Base-by-base conservation (phyloP, 1,140 invertebrate genomes). In the Drosophila kohkoa region DNA sequence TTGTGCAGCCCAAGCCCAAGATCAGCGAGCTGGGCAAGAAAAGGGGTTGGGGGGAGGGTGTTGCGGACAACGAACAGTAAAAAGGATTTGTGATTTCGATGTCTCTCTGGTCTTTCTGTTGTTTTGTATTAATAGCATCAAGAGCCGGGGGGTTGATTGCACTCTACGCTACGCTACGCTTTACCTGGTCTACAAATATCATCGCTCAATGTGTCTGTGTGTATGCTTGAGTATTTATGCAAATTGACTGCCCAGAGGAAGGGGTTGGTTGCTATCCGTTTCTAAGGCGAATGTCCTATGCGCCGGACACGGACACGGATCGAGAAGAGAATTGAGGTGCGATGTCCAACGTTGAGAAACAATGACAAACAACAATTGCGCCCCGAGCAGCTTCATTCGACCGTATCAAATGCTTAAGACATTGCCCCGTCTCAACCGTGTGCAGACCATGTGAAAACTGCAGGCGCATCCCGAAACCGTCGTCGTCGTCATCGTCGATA, bases 261-360 rank as follows among this genome's bases (percentile, higher is more conserved):
- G 81, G 81, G 81, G 81, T 85, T 78, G 81, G 82, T 85, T 78
- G 80, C 41, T 72, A 69, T 54, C 66, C 57, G 55, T 38, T 11
- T 11, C 1, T 25, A 15, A 16, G 20, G 11, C 28, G 67, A 35
- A 41, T 64, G 59, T 70, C 62, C 63, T 70, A 20, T 35, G 72
- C 43, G 73, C 74, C 64, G 79, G 79, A 78, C 81, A 79, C 66
- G 75, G 59, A 68, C 68, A 71, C 60, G 58, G 60, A 46, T 8
- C 48, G 2, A n/a, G 75, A 58, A 64, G 20, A 25, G 20, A 25
- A 25, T 25, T 59, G 78, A 88, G 85, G 85, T 88, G 85, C 85
- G 85, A 88, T 88, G 85, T 88, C 85, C 85, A 88, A 88, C 85
- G 70, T 85, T 79, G 81, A 83, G 85, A 81, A 85, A 89, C 85